Conservation (phyloP, 2,888 invertebrate species). For the Epinotia demarniana region DNA sequence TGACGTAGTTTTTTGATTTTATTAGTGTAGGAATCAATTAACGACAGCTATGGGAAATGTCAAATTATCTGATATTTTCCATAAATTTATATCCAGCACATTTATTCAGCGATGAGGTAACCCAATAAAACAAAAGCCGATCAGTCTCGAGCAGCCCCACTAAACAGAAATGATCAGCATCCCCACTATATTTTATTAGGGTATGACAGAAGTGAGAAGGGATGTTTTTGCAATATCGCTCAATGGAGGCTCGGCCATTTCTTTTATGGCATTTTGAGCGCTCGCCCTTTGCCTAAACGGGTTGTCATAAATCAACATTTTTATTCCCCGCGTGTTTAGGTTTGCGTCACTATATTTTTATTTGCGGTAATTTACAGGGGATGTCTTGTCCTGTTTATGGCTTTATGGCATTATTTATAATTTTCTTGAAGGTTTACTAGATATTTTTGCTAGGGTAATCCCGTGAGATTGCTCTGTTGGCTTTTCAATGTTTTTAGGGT, state of each 20-base stretch:
- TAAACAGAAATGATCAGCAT: constrained; percentile 43
- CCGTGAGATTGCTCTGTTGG: background rate
- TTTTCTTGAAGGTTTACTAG: constrained; percentile 23
- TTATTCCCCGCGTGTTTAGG: constrained; percentile 45
- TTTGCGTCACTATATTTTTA: constrained; percentile 45
- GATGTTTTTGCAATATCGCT: constrained; percentile 59
- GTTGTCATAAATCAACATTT: constrained; percentile 52
- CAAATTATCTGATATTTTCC: no score
- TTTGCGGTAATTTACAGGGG: constrained; percentile 44
- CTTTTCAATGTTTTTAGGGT: background rate
- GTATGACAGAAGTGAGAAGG: constrained; percentile 59
- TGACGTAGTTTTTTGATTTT: no score
- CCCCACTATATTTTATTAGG: constrained; percentile 57
- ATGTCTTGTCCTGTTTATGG: constrained; percentile 41
- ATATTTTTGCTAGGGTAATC: background rate
- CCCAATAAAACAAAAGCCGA: constrained; percentile 37
- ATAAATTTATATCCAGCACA: background rate
- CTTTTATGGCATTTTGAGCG: constrained; percentile 60
- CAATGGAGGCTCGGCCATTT: constrained; percentile 52
- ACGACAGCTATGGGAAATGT: no score
- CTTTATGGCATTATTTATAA: constrained; percentile 42
- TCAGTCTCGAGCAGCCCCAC: constrained; percentile 29
- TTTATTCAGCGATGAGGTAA: background rate
- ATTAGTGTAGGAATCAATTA: no score
- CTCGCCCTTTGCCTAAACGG: constrained; percentile 56